Conservation (phyloP, 1,140 invertebrate species). For the Battus philenor region DNA sequence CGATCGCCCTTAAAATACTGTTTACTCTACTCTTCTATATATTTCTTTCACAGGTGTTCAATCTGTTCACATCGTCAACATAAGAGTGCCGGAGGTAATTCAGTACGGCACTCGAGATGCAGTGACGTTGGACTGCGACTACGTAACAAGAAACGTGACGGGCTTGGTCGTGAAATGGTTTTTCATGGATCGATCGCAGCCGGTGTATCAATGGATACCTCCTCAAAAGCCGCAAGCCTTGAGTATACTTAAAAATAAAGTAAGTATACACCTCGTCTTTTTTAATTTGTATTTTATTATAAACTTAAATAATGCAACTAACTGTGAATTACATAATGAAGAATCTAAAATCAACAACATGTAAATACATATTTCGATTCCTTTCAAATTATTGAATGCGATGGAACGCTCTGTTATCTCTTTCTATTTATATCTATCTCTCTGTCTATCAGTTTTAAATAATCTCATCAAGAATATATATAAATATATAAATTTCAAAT, state of each 20-base stretch:
- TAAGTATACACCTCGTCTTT: slow-evolving; percentile 23
- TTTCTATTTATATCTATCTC: no score
- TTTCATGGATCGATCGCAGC: slow-evolving; percentile 79
- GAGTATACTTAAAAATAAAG: slow-evolving; percentile 78
- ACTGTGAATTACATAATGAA: no score
- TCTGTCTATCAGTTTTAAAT: no score
- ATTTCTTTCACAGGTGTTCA: slow-evolving; percentile 58
- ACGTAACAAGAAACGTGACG: slow-evolving; percentile 76
- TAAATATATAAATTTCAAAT: no score
- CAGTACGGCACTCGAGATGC: slow-evolving; percentile 78
- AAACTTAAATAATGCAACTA: no score
- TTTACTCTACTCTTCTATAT: no score
- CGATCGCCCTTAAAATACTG: no score
- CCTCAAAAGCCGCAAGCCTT: slow-evolving; percentile 78
- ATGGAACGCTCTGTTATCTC: no score
- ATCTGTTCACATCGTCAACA: slow-evolving; percentile 78
- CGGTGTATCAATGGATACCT: slow-evolving; percentile 88
- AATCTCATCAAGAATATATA: no score
- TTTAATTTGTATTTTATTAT: background rate
- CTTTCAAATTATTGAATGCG: no score
- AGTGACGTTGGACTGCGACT: slow-evolving; percentile 85
- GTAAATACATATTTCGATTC: no score
- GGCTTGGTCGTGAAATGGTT: slow-evolving; percentile 89
- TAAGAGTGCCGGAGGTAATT: slow-evolving; percentile 81
- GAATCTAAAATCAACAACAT: no score